Conservation (phyloP, 1,140 invertebrate species). For the Drosophila lini region DNA sequence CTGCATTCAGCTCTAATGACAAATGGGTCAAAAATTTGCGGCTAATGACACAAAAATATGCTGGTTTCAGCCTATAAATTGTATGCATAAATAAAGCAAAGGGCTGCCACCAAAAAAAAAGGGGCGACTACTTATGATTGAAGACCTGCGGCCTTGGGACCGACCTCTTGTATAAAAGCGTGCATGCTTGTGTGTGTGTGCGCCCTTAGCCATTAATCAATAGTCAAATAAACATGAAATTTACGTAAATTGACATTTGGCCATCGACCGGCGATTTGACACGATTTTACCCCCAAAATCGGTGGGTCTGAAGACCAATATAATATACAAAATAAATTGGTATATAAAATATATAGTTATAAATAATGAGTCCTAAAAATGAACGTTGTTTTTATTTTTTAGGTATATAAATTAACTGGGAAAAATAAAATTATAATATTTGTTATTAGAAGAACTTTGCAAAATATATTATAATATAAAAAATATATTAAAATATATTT, state of each 20-base stretch:
- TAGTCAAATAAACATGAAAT: slow-evolving; percentile 73
- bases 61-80: slow-evolving; percentile 75
- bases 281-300: neutral
- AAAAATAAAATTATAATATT: too few species aligned
- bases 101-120: slow-evolving; percentile 10
- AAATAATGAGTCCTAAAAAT: too few species aligned
- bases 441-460: too few species aligned
- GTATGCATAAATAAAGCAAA: slow-evolving; percentile 71
- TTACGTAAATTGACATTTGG: slow-evolving; percentile 68
- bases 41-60: slow-evolving; percentile 82
- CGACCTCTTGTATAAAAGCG: slow-evolving; percentile 22
- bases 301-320: neutral
- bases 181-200: slow-evolving; percentile 2
- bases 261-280: slow-evolving; percentile 22
- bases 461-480: too few species aligned
- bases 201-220: slow-evolving; percentile 67
- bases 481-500: too few species aligned
- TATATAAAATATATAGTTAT: too few species aligned
- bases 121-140: slow-evolving; percentile 61
- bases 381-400: too few species aligned
- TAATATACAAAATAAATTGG: neutral
- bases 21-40: slow-evolving; percentile 82
- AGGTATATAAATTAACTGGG: too few species aligned
- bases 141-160: slow-evolving; percentile 59
- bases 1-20: slow-evolving; percentile 73